These are phyloP conservation scores for Drosophila sechellia DNA, from an alignment of 1,140 invertebrate genomes.

Conservation along the genomic window DNA sequence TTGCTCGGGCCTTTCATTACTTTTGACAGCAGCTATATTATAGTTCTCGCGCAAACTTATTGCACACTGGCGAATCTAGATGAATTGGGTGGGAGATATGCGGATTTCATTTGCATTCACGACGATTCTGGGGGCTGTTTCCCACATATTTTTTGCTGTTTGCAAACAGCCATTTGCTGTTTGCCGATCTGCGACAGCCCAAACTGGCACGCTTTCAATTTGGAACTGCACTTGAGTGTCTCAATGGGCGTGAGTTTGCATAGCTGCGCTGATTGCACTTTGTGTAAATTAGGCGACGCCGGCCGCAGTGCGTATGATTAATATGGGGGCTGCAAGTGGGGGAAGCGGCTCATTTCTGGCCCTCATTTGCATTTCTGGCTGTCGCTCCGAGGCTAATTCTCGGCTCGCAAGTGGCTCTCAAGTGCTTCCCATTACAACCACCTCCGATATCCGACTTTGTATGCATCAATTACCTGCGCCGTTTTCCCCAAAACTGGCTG, in stretches of 20 bases:
- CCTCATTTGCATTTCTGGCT: slow-evolving; percentile 28
- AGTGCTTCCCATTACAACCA: slow-evolving; percentile 12
- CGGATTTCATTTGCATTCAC: slow-evolving; percentile 36
- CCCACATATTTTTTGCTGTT: slow-evolving; percentile 16
- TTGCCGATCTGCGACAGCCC: slow-evolving; percentile 22
- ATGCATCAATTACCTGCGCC: slow-evolving; percentile 24
- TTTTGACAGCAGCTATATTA: slow-evolving; percentile 24
- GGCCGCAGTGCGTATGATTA: slow-evolving; percentile 45
- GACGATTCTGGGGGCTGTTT: slow-evolving; percentile 16
- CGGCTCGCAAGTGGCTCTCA: slow-evolving; percentile 34
- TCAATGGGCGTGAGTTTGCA: not conserved
- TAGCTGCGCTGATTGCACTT: slow-evolving; percentile 38
- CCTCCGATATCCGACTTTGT: slow-evolving; percentile 15
- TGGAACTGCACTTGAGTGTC: slow-evolving; percentile 12
- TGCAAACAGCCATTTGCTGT: slow-evolving; percentile 21
- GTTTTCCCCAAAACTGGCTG: slow-evolving; percentile 29
- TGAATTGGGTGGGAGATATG: slow-evolving; percentile 13
- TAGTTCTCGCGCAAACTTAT: slow-evolving; percentile 14
- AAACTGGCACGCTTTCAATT: slow-evolving; percentile 38
- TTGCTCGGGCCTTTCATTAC: slow-evolving; percentile 13
- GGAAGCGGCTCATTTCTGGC: slow-evolving; percentile 6
- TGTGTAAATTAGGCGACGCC: slow-evolving; percentile 19
- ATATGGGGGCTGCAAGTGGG: slow-evolving; percentile 22
- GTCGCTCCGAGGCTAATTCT: slow-evolving; percentile 7
- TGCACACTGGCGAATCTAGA: slow-evolving; percentile 6